Conservation (phyloP, 2,888 invertebrate genomes). For the Stenodema calcarata region DNA sequence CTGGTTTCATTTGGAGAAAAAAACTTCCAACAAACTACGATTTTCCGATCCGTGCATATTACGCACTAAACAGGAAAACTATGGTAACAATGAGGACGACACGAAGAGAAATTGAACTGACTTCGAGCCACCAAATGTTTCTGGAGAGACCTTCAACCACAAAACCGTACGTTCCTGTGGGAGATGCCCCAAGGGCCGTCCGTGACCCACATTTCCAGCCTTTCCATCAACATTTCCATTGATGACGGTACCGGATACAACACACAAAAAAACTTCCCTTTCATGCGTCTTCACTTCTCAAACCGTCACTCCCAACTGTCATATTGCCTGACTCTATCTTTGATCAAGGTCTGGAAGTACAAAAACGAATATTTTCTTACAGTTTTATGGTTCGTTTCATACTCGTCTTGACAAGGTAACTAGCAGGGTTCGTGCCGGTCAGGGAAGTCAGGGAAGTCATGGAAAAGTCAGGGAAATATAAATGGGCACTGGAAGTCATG, state of each 20-base stretch:
- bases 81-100: background rate
- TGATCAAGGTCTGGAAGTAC: background rate
- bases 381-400: background rate
- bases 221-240: background rate
- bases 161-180: background rate
- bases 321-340: background rate
- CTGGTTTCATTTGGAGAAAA: no score
- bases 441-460: no score
- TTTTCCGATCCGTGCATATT: background rate
- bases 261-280: slow-evolving; percentile 1
- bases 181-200: background rate
- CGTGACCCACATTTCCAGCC: background rate
- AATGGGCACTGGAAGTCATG: no score
- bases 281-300: background rate
- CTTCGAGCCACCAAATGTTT: background rate
- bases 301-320: background rate
- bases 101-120: background rate
- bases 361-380: background rate
- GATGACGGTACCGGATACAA: background rate
- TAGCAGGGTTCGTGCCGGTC: background rate
- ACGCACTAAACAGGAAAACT: background rate
- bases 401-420: background rate
- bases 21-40: no score
- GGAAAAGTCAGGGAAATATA: no score
- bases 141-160: background rate